Conservation (phyloP, 2,797 vertebrate genomes). For the Pseudochirops corinnae region DNA sequence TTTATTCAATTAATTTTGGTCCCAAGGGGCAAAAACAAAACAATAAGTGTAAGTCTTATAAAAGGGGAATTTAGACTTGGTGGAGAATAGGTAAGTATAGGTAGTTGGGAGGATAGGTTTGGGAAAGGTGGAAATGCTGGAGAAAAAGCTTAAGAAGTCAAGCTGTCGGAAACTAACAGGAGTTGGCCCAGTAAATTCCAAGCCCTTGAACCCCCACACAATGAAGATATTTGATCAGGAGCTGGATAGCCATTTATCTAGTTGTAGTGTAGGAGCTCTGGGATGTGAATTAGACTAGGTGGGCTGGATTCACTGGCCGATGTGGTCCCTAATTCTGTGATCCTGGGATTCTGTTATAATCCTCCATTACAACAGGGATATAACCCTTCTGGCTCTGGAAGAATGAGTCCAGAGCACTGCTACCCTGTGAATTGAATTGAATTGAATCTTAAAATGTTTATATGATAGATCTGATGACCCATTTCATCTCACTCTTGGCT, state of each 20-base stretch:
- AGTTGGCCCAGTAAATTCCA: background rate
- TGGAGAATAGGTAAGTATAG: background rate
- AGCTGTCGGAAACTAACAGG: background rate
- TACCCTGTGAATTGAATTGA: background rate
- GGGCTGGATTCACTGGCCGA: background rate
- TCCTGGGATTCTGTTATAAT: background rate
- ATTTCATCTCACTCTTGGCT: background rate
- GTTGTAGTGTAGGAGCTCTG: background rate
- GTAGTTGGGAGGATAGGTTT: background rate
- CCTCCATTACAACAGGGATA: background rate
- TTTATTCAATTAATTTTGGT: background rate
- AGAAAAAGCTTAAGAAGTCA: background rate
- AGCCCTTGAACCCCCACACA: background rate
- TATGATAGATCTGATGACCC: background rate
- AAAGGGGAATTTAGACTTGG: background rate
- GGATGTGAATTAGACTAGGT: background rate
- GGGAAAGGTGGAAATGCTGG: background rate
- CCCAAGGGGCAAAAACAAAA: background rate
- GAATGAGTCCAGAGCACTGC: background rate
- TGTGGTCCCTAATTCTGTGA: background rate
- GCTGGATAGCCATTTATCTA: background rate
- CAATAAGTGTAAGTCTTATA: background rate
- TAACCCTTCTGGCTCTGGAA: background rate
- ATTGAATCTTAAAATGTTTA: background rate
- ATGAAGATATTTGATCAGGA: background rate